Percentiles rank a stretch among this genome's conserved stretches.
phyloP scores from a whole-genome alignment of 2,797 vertebrate species.

The Notoglanidium macrostoma region DNA sequence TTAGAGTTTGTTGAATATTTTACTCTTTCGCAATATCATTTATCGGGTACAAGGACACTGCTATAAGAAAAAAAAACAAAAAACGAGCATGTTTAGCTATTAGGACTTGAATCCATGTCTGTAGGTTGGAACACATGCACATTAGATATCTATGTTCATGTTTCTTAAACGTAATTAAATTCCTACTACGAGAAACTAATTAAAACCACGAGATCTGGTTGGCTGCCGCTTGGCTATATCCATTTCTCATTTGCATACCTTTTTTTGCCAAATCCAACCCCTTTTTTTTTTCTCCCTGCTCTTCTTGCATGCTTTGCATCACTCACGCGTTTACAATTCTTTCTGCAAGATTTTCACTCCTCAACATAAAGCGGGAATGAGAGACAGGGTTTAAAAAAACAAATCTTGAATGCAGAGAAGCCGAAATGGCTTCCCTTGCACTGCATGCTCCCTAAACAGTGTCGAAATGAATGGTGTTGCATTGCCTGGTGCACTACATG shows the following conservation, averaged over 20 bases:
- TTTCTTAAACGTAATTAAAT: background rate
- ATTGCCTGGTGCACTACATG: background rate
- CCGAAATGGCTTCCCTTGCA: background rate
- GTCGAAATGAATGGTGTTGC: background rate
- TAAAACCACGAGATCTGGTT: background rate
- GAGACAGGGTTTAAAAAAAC: background rate
- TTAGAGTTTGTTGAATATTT: background rate
- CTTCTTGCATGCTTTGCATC: background rate
- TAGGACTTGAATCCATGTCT: too few species aligned
- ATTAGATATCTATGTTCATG: background rate
- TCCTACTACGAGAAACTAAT: background rate
- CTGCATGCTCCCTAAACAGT: background rate
- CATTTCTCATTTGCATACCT: background rate
- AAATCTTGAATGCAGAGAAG: background rate
- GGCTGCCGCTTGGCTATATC: background rate
- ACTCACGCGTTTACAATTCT: too few species aligned
- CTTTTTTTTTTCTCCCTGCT: background rate
- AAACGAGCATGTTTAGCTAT: background rate
- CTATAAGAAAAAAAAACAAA: background rate
- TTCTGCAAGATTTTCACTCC: background rate
- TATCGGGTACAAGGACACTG: background rate
- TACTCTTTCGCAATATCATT: background rate
- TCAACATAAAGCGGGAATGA: background rate
- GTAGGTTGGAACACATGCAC: background rate
- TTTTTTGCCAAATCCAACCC: background rate